Evolutionary conservation across 2,888 invertebrate genomes (phyloP).

Genomic region (Apamea sordens): DNA sequence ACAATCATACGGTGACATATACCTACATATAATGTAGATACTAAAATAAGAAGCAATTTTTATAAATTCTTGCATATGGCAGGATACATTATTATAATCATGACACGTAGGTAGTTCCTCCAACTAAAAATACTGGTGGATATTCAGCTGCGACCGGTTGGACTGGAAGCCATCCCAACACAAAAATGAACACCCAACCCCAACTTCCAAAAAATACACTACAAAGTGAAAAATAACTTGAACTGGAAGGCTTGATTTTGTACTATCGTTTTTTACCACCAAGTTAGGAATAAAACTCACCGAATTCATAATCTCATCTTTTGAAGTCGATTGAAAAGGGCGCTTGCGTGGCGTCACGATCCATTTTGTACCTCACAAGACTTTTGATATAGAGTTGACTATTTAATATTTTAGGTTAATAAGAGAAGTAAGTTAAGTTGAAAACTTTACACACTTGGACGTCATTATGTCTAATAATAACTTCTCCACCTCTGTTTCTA

Average conservation of each 20-base stretch:
- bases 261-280: neutral
- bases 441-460: conserved; percentile 27
- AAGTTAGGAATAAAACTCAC: neutral
- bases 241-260: neutral
- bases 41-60: neutral
- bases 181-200: neutral
- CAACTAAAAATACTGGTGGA: neutral
- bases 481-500: conserved; percentile 8
- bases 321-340: neutral
- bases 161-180: neutral
- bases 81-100: neutral
- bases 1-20: too few species aligned
- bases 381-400: neutral
- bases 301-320: neutral
- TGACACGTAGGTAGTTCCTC: neutral
- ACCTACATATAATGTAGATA: neutral
- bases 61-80: neutral
- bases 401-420: neutral
- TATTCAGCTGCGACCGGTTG: neutral
- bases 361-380: neutral
- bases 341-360: neutral
- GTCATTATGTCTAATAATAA: conserved; percentile 9
- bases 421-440: neutral
- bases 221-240: neutral
- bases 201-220: neutral